A percentile compares a stretch with the other conserved stretches of the same genome.
Evolutionary conservation across 2,797 vertebrate species (phyloP).

Genomic region (Lepilemur ruficaudatus): DNA sequence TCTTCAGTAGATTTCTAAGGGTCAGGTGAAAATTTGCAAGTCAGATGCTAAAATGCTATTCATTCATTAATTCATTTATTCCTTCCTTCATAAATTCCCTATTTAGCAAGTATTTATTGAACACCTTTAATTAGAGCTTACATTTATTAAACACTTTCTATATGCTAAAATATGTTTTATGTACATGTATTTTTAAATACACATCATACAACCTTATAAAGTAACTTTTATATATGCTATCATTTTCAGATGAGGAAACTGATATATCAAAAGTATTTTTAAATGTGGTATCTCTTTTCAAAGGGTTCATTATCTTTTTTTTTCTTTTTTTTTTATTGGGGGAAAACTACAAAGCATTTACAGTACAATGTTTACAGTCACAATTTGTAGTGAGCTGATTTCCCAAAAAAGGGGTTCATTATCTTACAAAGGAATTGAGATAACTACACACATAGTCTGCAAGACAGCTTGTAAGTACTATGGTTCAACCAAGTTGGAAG

Average conservation of each 20-base stretch:
- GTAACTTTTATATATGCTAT: neutral
- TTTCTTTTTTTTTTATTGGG: too few species aligned
- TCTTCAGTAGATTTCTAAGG: conserved; percentile 11
- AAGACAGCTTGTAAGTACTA: neutral
- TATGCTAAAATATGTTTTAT: neutral
- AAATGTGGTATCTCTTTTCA: neutral
- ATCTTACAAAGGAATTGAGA: neutral
- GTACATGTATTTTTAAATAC: neutral
- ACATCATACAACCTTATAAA: neutral
- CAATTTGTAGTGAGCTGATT: too few species aligned
- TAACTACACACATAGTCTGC: neutral
- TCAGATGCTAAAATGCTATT: neutral
- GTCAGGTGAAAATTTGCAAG: neutral
- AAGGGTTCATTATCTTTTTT: neutral
- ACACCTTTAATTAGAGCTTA: neutral
- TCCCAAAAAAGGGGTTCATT: too few species aligned
- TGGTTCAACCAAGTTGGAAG: neutral
- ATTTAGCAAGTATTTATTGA: neutral
- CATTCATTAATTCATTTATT: neutral
- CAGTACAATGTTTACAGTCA: too few species aligned
- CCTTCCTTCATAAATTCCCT: neutral
- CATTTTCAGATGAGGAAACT: conserved; percentile 11
- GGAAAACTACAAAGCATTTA: too few species aligned
- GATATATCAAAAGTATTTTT: neutral
- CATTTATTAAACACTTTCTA: neutral